These are phyloP conservation scores for Magallana gigas DNA, from an alignment of 1,140 invertebrate genomes.

Conservation along the genomic window DNA sequence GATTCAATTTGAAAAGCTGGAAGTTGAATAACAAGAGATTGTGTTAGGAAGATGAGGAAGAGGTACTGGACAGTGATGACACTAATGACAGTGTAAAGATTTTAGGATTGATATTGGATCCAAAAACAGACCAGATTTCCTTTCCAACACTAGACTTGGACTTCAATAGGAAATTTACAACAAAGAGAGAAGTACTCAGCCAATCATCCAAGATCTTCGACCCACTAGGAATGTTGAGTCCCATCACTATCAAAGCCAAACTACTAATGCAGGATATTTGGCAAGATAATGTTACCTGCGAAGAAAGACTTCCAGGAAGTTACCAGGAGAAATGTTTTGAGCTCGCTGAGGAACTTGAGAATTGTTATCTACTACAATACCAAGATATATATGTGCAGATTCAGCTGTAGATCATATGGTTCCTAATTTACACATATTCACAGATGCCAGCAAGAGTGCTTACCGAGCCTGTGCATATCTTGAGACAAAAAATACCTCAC, in stretches of 20 bases:
- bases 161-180: conserved; percentile 23
- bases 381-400: conserved; percentile 6
- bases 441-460: conserved; percentile 42
- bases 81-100: conserved; percentile 34
- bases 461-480: conserved; percentile 40
- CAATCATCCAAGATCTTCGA: conserved; percentile 51
- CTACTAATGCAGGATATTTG: too few relatives aligned
- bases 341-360: not conserved
- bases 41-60: not conserved
- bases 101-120: conserved; percentile 30
- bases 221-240: conserved; percentile 53
- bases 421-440: conserved; percentile 35
- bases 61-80: conserved; percentile 38
- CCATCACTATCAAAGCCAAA: conserved; percentile 48
- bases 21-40: conserved; percentile 43
- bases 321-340: not conserved
- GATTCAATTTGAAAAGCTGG: not conserved
- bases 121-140: conserved; percentile 21
- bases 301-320: conserved; percentile 40
- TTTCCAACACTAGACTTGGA: conserved; percentile 28
- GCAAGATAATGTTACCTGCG: conserved; percentile 45
- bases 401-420: not conserved
- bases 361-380: conserved; percentile 35
- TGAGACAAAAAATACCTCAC: not conserved
- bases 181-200: conserved; percentile 52